Evolutionary conservation across 2,113 vertebrate genomes (phyloP), one percentile per base, ranked within the genome.

Genomic region (Menidia beryllina): DNA sequence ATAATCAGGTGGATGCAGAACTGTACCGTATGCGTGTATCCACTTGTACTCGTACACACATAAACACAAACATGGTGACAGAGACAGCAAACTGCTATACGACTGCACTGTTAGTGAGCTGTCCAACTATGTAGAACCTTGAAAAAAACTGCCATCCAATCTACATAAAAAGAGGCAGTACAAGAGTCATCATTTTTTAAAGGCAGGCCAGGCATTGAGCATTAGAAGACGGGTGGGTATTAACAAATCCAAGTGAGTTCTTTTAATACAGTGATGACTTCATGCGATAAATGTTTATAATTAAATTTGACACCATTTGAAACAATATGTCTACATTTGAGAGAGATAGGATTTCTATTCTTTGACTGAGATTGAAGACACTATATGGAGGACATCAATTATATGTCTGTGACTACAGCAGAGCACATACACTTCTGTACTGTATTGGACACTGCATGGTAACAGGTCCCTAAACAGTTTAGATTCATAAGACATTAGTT

Each of bases 81-180:
- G 39, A 70, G 68, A 62, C 56, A 84, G 74, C 64, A 84, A 90
- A 82, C 72, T 47, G 72, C 72, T 76, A 53, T 54, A 59, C 68
- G 64, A 75, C 84, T 58, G 57, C 69, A 85, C 27, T 52, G 63
- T 82, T 79, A 76, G 67, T 70, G 74, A 79, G 88, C 82, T 88
- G 69, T 77, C 80, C 61, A 91, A 88, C 83, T 85, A 91, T 73
- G 80, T 72, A 91, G 74, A 88, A 90, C 89, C 89, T 92, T 92
- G 86, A 91, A 83, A 90, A 89, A 80, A 78, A 67, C 84, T 79
- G 86, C 75, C 83, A 83, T 83, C 73, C 77, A 81, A 74, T 86
- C 86, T 79, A 81, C 79, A 82, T n/a, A 88, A 81, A 75, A 79
- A 81, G 21, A 90, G 72, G 80, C 74, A 72, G 70, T 61, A 66